Evolutionary conservation across 2,888 invertebrate species (phyloP), one percentile per base, ranked within the genome.

Genomic region (Chrysotoxum bicinctum): DNA sequence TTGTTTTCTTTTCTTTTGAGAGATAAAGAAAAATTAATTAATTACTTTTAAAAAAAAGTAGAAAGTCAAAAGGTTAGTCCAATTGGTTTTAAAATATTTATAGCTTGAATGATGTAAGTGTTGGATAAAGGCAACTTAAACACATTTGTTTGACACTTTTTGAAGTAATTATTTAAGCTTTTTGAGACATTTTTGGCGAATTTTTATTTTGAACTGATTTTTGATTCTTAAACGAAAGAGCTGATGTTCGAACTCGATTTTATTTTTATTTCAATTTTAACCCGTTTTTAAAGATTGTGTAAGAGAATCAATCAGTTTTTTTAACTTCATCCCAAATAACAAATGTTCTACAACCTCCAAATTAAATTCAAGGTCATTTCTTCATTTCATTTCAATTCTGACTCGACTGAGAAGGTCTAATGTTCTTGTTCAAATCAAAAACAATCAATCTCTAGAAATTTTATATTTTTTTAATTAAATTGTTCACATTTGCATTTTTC

Each of bases 401-500:
- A 9, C 26, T 19, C 10, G 16, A 50, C 8, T 1, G 1, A 1
- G 1, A 52, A 26, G 1, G 9, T 4, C n/a, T 21, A 7, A 35
- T 37, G n/a, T 21, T 37, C 23, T n/a, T 6, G 23, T 21, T 23
- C 8, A n/a, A 60, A 56, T 21, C 62, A 10, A 62, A 30, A 35
- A 16, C 43, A 54, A 37, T 12, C 19, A 70, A 52, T 79, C 32
- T 58, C 50, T 23, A 50, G 0, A 2, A 3, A 6, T 43, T 40
- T 40, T 40, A n/a, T n/a, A n/a, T 14, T 5, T 48, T 12, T 21
- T 58, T 2, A 75, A 84, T 79, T 60, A 66, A 75, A 70, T 45
- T 75, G 70, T 79, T 72, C 37, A 10, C 19, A 76, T 81, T 66
- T 70, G 64, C 75, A 75, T 81, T 62, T 48, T 1, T 1, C 8